phyloP scores from a whole-genome alignment of 2,113 vertebrate species.

The Lichenostomus cassidix region DNA sequence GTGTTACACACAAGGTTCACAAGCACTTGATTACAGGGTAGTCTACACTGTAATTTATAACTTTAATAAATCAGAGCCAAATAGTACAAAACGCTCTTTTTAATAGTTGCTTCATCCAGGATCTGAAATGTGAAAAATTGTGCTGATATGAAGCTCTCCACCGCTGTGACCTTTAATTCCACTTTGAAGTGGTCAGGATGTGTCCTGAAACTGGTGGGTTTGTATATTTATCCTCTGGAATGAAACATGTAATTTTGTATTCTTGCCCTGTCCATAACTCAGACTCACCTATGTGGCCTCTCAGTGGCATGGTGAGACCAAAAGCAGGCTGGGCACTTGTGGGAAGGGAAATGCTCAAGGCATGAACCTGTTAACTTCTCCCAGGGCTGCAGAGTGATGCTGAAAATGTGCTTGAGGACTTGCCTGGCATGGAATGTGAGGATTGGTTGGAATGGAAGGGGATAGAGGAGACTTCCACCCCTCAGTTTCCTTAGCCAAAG shows the following conservation, averaged over 20 bases:
- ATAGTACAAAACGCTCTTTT: not conserved
- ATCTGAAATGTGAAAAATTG: not conserved
- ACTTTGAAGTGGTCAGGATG: not conserved
- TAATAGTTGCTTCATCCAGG: not conserved
- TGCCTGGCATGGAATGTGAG: not conserved
- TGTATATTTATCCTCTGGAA: constrained; percentile 8
- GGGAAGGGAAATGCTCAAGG: not conserved
- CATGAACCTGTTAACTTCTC: not conserved
- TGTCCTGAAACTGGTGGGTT: not conserved
- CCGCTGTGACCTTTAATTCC: not conserved
- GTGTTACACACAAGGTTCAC: not conserved
- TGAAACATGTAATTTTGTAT: not conserved
- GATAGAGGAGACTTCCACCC: rapidly evolving
- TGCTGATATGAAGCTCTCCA: not conserved
- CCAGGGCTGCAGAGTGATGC: not conserved
- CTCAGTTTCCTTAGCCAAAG: not conserved
- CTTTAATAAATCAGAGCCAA: not conserved
- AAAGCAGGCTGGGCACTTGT: not conserved
- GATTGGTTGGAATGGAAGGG: not conserved
- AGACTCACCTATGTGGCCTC: not conserved
- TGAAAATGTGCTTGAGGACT: not conserved
- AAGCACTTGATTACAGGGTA: not conserved
- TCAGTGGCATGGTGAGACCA: not conserved
- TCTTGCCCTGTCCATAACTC: not conserved
- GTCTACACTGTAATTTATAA: not conserved